Evolutionary conservation across 2,888 invertebrate species (phyloP).

Genomic region (Ametastegia equiseti): DNA sequence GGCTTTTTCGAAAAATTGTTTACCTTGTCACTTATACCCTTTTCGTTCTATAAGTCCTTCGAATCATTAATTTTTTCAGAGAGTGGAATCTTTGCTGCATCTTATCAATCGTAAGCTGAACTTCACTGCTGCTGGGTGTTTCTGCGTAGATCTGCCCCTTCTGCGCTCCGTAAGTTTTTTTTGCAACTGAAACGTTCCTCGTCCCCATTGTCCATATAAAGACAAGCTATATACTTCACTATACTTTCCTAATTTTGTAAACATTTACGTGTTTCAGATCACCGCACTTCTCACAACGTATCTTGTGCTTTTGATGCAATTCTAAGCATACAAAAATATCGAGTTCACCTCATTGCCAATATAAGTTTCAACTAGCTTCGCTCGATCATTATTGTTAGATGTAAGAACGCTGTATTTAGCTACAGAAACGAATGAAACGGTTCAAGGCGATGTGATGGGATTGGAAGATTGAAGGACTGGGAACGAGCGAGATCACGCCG

Average conservation of each 20-base stretch:
- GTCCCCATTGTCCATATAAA: neutral
- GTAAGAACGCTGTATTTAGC: too few relatives aligned
- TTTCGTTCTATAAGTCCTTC: too few relatives aligned
- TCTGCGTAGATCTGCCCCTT: conserved; percentile 66
- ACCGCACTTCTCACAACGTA: conserved; percentile 67
- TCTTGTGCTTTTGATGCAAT: conserved; percentile 69
- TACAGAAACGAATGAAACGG: too few relatives aligned
- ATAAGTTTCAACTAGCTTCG: neutral
- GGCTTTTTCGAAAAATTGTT: too few relatives aligned
- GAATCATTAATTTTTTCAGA: conserved; percentile 49
- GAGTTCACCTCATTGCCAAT: neutral
- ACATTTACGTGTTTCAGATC: conserved; percentile 61
- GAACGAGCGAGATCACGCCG: too few relatives aligned
- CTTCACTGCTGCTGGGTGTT: conserved; percentile 71
- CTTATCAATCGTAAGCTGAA: conserved; percentile 65
- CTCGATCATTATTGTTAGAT: too few relatives aligned
- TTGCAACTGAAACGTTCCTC: conserved; percentile 60
- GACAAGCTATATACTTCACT: neutral
- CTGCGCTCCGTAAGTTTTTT: conserved; percentile 67
- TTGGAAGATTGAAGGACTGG: too few relatives aligned
- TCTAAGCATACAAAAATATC: conserved; percentile 57
- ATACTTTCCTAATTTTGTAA: neutral
- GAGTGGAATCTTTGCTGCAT: conserved; percentile 63
- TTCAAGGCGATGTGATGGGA: too few relatives aligned
- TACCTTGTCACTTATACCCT: too few relatives aligned